These are phyloP conservation scores for Zosterops japonicus DNA, from an alignment of 2,113 vertebrate genomes.

Conservation along the genomic window DNA sequence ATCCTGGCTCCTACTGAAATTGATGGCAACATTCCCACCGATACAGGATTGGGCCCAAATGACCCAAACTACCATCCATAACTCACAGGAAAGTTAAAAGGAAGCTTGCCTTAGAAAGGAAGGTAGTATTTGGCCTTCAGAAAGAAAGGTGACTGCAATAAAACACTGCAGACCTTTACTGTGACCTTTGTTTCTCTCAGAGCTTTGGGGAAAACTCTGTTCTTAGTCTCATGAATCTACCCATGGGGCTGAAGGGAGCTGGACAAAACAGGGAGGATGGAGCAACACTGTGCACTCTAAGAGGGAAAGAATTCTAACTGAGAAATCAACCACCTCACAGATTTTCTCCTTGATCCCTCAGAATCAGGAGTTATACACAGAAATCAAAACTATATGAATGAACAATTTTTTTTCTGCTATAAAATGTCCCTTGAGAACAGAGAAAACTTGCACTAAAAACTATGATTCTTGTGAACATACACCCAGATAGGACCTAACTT, in stretches of 20 bases:
- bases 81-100: neutral
- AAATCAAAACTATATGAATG: neutral
- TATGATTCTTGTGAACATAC: neutral
- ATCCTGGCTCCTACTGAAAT: conserved; percentile 7
- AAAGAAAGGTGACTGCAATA: conserved; percentile 23
- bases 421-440: neutral
- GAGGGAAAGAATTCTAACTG: neutral
- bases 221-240: neutral
- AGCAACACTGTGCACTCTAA: neutral
- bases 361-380: neutral
- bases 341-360: neutral
- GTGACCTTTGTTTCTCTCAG: neutral
- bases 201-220: neutral
- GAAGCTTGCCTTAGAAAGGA: neutral
- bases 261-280: neutral
- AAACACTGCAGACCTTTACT: conserved; percentile 3
- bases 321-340: neutral
- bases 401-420: neutral
- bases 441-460: neutral
- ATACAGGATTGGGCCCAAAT: neutral
- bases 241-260: neutral
- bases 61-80: neutral
- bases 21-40: conserved; percentile 9
- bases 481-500: neutral
- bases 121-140: neutral